Conservation (phyloP, 2,888 invertebrate genomes). For the Nephrocerus scutellatus region DNA sequence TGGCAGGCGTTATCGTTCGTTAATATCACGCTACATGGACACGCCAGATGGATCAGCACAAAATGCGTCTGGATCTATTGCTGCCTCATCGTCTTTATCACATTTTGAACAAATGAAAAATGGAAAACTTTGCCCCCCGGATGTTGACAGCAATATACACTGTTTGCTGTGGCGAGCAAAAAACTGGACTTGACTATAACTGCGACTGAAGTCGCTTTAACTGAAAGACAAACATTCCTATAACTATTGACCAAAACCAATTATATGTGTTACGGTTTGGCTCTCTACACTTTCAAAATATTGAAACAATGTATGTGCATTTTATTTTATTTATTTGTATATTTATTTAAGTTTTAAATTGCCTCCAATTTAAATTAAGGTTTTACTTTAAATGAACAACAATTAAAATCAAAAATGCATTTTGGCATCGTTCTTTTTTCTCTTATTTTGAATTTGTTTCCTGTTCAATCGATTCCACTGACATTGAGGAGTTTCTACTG, state of each 20-base stretch:
- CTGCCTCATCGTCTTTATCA: conserved; percentile 25
- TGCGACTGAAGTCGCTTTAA: too few relatives aligned
- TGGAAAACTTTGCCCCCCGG: conserved; percentile 29
- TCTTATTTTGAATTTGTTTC: conserved; percentile 21
- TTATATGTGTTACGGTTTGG: too few relatives aligned
- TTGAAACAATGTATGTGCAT: conserved; percentile 14
- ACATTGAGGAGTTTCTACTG: conserved; percentile 40
- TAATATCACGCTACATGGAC: conserved; percentile 59
- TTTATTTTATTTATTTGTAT: conserved; percentile 14
- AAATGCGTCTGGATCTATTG: conserved; percentile 16
- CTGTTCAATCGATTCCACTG: conserved; percentile 33
- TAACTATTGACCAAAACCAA: too few relatives aligned
- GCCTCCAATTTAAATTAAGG: conserved; percentile 2
- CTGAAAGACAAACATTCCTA: too few relatives aligned
- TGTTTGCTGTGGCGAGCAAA: conserved; percentile 44
- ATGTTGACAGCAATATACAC: conserved; percentile 44
- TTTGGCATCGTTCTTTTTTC: conserved; percentile 11
- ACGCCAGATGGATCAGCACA: conserved; percentile 30
- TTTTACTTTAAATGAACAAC: conserved; percentile 3
- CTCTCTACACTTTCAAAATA: too few relatives aligned
- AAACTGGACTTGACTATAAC: conserved; percentile 38
- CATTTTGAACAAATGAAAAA: conserved; percentile 30
- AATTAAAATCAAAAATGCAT: conserved; percentile 10
- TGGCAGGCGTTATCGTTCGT: conserved; percentile 76
- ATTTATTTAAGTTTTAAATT: conserved; percentile 8